Conservation (phyloP, 2,113 vertebrate species). For the Epinephelus moara region DNA sequence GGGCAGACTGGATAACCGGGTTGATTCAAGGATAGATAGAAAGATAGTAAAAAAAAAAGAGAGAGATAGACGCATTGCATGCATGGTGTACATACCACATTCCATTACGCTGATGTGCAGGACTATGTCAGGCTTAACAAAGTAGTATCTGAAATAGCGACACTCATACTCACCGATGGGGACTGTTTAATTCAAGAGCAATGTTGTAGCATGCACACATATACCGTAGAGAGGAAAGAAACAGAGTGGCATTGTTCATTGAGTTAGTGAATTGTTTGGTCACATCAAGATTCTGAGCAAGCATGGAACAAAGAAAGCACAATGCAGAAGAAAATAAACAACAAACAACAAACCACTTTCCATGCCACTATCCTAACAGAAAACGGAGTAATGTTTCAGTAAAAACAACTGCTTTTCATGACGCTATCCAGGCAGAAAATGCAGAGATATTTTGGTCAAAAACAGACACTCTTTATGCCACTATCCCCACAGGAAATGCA, state of each 20-base stretch:
- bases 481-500: too few species aligned
- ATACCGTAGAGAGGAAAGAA: background rate
- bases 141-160: constrained; percentile 43
- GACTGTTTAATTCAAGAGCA: constrained; percentile 13
- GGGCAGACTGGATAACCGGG: constrained; percentile 28
- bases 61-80: constrained; percentile 30
- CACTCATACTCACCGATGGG: background rate
- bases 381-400: too few species aligned
- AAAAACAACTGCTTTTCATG: too few species aligned
- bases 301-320: background rate
- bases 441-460: too few species aligned
- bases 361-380: too few species aligned
- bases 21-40: constrained; percentile 63
- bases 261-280: background rate
- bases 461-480: too few species aligned
- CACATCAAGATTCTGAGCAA: background rate
- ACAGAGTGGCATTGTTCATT: background rate
- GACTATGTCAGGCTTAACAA: constrained; percentile 39
- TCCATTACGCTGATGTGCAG: constrained; percentile 52
- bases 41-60: constrained; percentile 27
- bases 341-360: background rate
- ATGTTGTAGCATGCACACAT: background rate
- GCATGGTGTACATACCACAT: constrained; percentile 66
- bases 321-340: background rate
- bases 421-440: too few species aligned